Evolutionary conservation across 2,113 vertebrate species (phyloP).

Genomic region (Galeopterus variegatus): DNA sequence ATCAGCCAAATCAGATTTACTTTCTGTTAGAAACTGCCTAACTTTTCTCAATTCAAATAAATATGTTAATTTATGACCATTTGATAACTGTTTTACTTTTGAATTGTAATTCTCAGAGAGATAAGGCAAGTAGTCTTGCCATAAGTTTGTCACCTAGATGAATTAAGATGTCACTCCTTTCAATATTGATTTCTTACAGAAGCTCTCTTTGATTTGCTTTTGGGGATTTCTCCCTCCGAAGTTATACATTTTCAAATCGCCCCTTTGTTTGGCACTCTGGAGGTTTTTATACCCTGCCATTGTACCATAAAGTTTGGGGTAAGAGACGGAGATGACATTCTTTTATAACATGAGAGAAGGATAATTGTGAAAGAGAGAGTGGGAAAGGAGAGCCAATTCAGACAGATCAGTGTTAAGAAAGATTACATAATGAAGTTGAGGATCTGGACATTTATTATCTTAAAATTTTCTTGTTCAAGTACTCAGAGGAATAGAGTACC

Average conservation of each 20-base stretch:
- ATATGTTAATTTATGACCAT: neutral
- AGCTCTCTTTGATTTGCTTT: constrained; percentile 35
- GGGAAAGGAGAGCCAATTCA: constrained; percentile 30
- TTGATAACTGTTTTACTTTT: neutral
- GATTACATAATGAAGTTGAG: constrained; percentile 57
- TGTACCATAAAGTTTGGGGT: neutral
- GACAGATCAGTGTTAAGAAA: constrained; percentile 25
- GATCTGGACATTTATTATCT: constrained; percentile 46
- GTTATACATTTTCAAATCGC: constrained; percentile 41
- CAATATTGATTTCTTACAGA: constrained; percentile 51
- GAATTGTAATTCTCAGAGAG: constrained; percentile 48
- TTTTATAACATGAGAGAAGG: constrained; percentile 18
- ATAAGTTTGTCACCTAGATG: constrained; percentile 31
- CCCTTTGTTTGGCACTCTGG: constrained; percentile 5
- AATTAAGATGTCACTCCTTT: constrained; percentile 39
- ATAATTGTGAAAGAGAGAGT: constrained; percentile 28
- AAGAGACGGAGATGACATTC: constrained; percentile 34
- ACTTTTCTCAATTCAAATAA: constrained; percentile 27
- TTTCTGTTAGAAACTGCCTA: constrained; percentile 40
- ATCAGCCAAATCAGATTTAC: constrained; percentile 8
- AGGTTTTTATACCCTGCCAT: neutral
- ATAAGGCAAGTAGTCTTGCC: neutral
- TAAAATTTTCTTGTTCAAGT: constrained; percentile 15
- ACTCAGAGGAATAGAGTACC: constrained; percentile 26
- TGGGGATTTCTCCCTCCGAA: constrained; percentile 22